These are phyloP conservation scores for Dicranocentrus wangi DNA, from an alignment of 2,888 invertebrate genomes.

Conservation along the genomic window DNA sequence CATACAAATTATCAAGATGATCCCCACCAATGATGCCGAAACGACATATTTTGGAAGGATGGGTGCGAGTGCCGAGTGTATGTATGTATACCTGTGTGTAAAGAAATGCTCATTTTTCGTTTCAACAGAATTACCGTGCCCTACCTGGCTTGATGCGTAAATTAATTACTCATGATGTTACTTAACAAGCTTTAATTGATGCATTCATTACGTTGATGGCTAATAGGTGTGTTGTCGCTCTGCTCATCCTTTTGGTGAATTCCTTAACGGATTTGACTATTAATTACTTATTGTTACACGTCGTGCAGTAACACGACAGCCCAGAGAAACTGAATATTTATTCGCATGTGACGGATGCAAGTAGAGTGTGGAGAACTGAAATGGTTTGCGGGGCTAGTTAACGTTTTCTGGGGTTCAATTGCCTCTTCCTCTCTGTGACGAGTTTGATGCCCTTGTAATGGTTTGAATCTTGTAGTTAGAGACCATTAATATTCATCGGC, in stretches of 20 bases:
- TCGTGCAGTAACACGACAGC: neutral
- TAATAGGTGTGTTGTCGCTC: neutral
- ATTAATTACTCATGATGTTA: constrained; percentile 13
- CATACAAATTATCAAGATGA: constrained; percentile 41
- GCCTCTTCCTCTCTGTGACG: constrained; percentile 2
- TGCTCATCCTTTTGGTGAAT: neutral
- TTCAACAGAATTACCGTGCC: neutral
- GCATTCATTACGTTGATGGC: neutral
- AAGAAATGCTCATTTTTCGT: no score
- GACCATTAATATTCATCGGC: neutral
- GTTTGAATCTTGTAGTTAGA: neutral
- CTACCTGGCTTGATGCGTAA: constrained; percentile 22
- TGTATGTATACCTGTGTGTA: no score
- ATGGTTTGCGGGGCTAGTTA: neutral
- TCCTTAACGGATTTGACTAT: constrained; percentile 39
- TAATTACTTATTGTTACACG: constrained; percentile 33
- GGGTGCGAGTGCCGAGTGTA: no score
- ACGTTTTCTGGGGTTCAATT: constrained; percentile 42
- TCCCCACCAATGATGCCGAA: neutral
- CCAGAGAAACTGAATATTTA: constrained; percentile 31
- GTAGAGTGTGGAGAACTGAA: neutral
- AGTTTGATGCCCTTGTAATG: constrained; percentile 56
- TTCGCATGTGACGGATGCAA: neutral
- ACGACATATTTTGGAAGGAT: neutral
- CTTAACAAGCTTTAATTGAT: constrained; percentile 9